Evolutionary conservation across 2,888 invertebrate species (phyloP).

Genomic region (Hermaeophaga mercurialis): DNA sequence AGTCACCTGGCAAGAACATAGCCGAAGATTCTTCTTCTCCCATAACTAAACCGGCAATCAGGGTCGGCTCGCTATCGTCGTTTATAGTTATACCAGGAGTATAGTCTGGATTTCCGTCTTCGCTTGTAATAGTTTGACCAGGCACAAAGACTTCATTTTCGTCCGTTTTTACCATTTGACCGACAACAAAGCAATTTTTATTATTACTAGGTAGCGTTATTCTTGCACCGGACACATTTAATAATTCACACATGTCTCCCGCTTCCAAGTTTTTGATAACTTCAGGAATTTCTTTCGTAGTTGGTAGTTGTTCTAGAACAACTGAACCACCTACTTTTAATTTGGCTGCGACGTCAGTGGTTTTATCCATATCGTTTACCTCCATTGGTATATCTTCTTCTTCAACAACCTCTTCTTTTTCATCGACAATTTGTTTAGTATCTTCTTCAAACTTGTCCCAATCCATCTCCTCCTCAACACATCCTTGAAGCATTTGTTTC

Average conservation of each 20-base stretch:
- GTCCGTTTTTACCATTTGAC: constrained; percentile 73
- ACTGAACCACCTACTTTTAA: constrained; percentile 60
- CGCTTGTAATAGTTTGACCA: constrained; percentile 74
- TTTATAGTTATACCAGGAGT: constrained; percentile 80
- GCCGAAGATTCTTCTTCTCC: constrained; percentile 56
- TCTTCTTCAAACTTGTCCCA: constrained; percentile 70
- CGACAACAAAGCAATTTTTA: constrained; percentile 76
- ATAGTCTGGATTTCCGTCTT: constrained; percentile 73
- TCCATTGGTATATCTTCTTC: constrained; percentile 58
- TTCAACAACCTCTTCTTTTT: constrained; percentile 64
- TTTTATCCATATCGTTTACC: constrained; percentile 63
- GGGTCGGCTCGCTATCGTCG: constrained; percentile 75
- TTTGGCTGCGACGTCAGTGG: constrained; percentile 65
- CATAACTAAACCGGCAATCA: constrained; percentile 80
- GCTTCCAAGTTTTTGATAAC: constrained; percentile 66
- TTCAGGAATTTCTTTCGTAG: constrained; percentile 66
- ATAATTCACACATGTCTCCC: constrained; percentile 64
- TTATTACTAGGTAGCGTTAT: constrained; percentile 59
- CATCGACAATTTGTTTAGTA: constrained; percentile 72
- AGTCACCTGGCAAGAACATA: constrained; percentile 54
- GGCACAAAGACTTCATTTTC: constrained; percentile 59
- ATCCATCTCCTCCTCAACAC: constrained; percentile 68
- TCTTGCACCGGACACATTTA: constrained; percentile 67
- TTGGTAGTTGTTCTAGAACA: constrained; percentile 64
- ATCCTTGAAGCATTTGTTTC: constrained; percentile 62